A percentile compares a stretch with the other conserved stretches of the same genome.
Conservation (phyloP, 2,888 invertebrate genomes). For the Philhelius pedissequus region DNA sequence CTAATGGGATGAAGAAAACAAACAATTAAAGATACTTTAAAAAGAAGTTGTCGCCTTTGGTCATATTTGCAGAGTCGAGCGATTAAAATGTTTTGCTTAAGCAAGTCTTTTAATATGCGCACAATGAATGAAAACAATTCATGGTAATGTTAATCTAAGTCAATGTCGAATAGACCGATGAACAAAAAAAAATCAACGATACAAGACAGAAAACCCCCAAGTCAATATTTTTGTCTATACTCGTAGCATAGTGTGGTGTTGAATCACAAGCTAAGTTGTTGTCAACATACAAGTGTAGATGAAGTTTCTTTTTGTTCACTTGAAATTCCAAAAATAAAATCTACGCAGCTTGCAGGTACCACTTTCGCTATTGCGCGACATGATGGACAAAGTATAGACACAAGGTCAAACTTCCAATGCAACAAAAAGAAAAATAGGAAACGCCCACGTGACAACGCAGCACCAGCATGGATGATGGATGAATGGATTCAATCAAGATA, state of each 20-base stretch:
- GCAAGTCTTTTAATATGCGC: background rate
- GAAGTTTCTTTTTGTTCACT: conserved; percentile 36
- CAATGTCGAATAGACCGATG: conserved; percentile 47
- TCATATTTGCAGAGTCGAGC: background rate
- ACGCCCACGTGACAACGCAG: conserved; percentile 7
- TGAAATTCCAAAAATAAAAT: conserved; percentile 36
- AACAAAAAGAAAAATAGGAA: background rate
- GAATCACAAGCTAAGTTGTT: conserved; percentile 53
- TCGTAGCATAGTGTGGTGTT: conserved; percentile 25
- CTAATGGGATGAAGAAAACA: background rate
- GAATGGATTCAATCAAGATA: conserved; percentile 35
- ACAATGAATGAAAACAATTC: conserved; percentile 38
- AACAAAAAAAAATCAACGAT: background rate
- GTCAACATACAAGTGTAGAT: background rate
- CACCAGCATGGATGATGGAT: conserved; percentile 35
- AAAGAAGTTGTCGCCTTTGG: conserved; percentile 7
- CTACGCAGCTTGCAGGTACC: conserved; percentile 41
- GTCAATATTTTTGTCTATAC: conserved; percentile 35
- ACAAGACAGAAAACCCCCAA: conserved; percentile 3
- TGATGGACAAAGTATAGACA: conserved; percentile 27
- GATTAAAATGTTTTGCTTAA: conserved; percentile 10
- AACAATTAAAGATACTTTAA: background rate
- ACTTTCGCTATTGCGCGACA: conserved; percentile 60
- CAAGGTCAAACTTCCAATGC: conserved; percentile 42
- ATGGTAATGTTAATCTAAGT: conserved; percentile 43